A percentile compares a stretch with the other conserved stretches of the same genome.
These are phyloP conservation scores for Dynastes hyllus DNA, from an alignment of 2,888 invertebrate species.

Conservation along the genomic window DNA sequence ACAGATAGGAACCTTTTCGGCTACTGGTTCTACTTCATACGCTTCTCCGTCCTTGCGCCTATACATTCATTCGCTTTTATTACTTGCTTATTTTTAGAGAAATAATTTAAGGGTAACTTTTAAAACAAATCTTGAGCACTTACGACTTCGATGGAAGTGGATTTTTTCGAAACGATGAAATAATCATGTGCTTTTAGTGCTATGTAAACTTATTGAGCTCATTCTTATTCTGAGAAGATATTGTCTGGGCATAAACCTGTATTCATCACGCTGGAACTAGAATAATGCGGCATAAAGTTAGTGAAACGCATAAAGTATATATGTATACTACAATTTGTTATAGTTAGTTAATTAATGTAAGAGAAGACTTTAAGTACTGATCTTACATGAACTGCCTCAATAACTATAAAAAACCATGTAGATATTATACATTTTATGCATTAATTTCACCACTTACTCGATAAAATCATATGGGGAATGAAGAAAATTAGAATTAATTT, in stretches of 20 bases:
- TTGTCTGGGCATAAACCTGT: not conserved
- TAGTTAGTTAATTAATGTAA: constrained; percentile 23
- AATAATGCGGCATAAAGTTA: not conserved
- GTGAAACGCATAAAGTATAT: constrained; percentile 6
- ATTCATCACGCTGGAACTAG: constrained; percentile 1
- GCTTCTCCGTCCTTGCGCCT: constrained; percentile 45
- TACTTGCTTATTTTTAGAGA: constrained; percentile 55
- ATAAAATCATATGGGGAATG: constrained; percentile 36
- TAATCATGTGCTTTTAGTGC: not conserved
- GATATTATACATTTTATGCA: constrained; percentile 1
- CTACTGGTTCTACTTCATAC: constrained; percentile 54
- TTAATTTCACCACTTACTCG: constrained; percentile 34
- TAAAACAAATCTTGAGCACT: constrained; percentile 46
- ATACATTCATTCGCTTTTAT: constrained; percentile 51
- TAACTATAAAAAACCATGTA: constrained; percentile 31
- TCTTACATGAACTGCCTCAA: constrained; percentile 29
- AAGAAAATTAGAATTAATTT: constrained; percentile 42
- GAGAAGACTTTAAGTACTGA: constrained; percentile 25
- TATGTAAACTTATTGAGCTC: not conserved
- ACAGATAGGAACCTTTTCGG: constrained; percentile 54
- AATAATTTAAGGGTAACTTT: constrained; percentile 52
- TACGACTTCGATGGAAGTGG: constrained; percentile 28
- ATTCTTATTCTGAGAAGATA: not conserved
- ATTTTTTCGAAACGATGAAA: constrained; percentile 28
- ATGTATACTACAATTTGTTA: constrained; percentile 4